phyloP scores from a whole-genome alignment of 1,140 invertebrate species.

The Aphidius ervi region DNA sequence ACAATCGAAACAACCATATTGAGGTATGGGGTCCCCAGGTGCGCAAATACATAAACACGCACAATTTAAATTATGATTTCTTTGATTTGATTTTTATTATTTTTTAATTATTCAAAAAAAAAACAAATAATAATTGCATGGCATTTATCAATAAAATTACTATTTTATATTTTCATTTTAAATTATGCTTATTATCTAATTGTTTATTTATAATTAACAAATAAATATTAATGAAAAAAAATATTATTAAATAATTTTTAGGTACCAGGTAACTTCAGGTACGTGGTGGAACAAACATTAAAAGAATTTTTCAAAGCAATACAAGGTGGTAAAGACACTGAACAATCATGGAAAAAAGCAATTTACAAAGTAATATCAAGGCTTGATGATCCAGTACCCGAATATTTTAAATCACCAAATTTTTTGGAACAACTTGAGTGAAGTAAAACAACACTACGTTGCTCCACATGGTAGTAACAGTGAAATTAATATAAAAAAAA shows the following conservation, averaged over 20 bases:
- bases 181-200: neutral
- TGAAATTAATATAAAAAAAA: conserved; percentile 29
- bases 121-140: neutral
- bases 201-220: neutral
- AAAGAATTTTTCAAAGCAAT: conserved; percentile 98
- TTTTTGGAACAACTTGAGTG: conserved; percentile 98
- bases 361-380: conserved; percentile 99
- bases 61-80: conserved; percentile 38
- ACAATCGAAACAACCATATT: conserved; percentile 99
- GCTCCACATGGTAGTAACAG: conserved; percentile 39
- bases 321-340: conserved; percentile 89
- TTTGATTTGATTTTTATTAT: conserved; percentile 14
- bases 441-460: conserved; percentile 46
- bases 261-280: conserved; percentile 96
- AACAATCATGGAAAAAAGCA: conserved; percentile 99
- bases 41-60: conserved; percentile 52
- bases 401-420: conserved; percentile 99
- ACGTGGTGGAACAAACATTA: conserved; percentile 94
- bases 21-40: conserved; percentile 79
- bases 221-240: neutral
- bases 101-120: neutral
- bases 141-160: too few species aligned
- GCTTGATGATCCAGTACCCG: conserved; percentile 96
- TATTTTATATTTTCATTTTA: neutral
- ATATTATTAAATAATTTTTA: conserved; percentile 47